Base-by-base conservation (phyloP, 2,888 invertebrate species). In the Lycia hirtaria region DNA sequence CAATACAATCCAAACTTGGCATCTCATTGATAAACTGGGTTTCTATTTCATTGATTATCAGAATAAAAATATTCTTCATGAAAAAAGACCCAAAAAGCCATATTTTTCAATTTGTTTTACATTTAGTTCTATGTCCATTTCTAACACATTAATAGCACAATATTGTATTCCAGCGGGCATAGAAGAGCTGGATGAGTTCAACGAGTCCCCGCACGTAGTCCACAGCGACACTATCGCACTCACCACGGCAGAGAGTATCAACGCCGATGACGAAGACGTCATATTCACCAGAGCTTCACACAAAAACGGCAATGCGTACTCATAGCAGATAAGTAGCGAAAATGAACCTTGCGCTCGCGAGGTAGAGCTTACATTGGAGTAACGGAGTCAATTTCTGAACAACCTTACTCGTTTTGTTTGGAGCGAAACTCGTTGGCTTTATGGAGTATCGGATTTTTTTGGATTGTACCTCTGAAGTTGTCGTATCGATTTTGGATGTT, bases 101-200 rank as follows among this genome's bases (percentile, higher is more conserved):
- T n/a, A n/a, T n/a, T n/a, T n/a, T n/a, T n/a, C n/a, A n/a, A n/a
- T n/a, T n/a, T 3, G n/a, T n/a, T 26, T 9, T 5, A 9, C 1
- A 2, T 4, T 26, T 26, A 26, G 14, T 17, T 35, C 3, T 9
- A 9, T 15, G 4, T 17, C 3, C 10, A 1, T 10, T 15, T 9
- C 4, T 14, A 10, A 3, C 17, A n/a, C 15, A 12, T 30, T 30
- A 12, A 9, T 9, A 30, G 2, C 3, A 24, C 2, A 35, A 12
- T 0, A 7, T 9, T 14, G 2, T 40, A 1, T 76, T 75, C 1
- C 80, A 91, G 92, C 81, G 75, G 95, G 95, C 63, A 93, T 94
- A 71, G 97, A 97, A 73, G 98, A 98, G 82, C 84, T 98, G 53
- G 97, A 97, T 74, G 97, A 97, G 83, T 97, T 97, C 84, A 97